Conservation (phyloP, 2,797 vertebrate species). For the Sebastes melanostomus region DNA sequence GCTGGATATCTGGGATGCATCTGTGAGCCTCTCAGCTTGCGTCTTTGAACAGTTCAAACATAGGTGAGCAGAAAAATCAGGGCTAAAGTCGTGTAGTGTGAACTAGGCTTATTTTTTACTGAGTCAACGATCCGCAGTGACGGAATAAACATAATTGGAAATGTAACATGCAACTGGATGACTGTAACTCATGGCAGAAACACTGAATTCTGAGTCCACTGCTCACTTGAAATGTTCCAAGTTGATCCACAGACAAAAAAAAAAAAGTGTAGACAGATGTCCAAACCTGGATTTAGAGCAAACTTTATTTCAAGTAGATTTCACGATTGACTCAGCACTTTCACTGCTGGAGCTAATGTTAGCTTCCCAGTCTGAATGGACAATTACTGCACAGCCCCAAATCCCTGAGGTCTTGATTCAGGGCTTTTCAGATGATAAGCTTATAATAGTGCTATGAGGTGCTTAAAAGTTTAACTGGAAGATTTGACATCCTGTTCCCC, state of each 20-base stretch:
- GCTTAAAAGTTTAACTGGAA: constrained; percentile 9
- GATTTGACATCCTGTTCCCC: background rate
- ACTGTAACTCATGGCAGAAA: too few relatives aligned
- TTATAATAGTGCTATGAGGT: background rate
- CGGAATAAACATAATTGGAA: too few relatives aligned
- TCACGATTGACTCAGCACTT: background rate
- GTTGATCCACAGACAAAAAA: background rate
- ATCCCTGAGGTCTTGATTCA: background rate
- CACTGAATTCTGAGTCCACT: too few relatives aligned
- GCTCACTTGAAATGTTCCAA: background rate
- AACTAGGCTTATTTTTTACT: too few relatives aligned
- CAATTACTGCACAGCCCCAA: background rate
- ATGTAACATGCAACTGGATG: too few relatives aligned
- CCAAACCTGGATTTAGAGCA: background rate
- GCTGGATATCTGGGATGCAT: too few relatives aligned
- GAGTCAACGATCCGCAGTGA: too few relatives aligned
- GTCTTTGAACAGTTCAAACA: too few relatives aligned
- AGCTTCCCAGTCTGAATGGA: background rate
- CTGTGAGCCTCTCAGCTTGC: too few relatives aligned
- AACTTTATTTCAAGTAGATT: background rate
- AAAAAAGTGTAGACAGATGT: background rate
- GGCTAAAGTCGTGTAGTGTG: too few relatives aligned
- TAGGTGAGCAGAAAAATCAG: too few relatives aligned
- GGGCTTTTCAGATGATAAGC: constrained; percentile 1
- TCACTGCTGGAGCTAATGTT: background rate